phyloP scores from a whole-genome alignment of 2,113 vertebrate species.

The Silurus asotus region DNA sequence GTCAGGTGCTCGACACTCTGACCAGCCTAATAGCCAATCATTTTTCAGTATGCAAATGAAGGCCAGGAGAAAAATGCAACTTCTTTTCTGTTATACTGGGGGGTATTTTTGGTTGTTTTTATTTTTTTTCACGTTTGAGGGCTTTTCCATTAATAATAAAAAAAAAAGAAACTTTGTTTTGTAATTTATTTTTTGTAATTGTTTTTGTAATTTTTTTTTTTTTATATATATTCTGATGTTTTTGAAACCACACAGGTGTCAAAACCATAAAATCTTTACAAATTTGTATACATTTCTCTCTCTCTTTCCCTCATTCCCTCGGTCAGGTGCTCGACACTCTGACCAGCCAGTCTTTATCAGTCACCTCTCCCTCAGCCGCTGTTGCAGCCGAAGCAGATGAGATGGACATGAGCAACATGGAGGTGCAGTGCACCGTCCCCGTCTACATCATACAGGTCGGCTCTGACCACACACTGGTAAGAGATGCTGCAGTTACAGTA shows the following conservation, averaged over 20 bases:
- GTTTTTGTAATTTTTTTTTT: too few relatives aligned
- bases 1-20: constrained; percentile 64
- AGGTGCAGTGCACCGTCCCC: constrained; percentile 71
- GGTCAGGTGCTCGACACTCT: constrained; percentile 64
- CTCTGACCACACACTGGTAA: constrained; percentile 66
- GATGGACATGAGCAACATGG: constrained; percentile 60
- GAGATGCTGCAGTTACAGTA: background rate
- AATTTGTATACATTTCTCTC: background rate
- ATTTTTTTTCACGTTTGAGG: background rate
- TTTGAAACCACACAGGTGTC: too few relatives aligned
- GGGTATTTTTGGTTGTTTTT: too few relatives aligned
- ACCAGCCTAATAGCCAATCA: constrained; percentile 42
- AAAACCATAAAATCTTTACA: too few relatives aligned
- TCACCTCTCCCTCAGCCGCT: constrained; percentile 46
- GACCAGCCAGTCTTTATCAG: constrained; percentile 57
- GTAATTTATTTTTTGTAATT: too few relatives aligned
- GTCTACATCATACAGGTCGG: constrained; percentile 73
- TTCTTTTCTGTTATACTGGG: background rate
- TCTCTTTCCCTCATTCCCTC: background rate
- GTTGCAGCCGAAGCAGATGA: constrained; percentile 52
- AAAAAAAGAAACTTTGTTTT: too few relatives aligned
- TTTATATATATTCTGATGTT: too few relatives aligned
- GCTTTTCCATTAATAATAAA: background rate
- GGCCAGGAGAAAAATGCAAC: background rate
- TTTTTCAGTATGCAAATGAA: background rate